A percentile compares a stretch with the other conserved stretches of the same genome.
Evolutionary conservation across 2,113 vertebrate genomes (phyloP).

Genomic region (Macroglossus sobrinus): DNA sequence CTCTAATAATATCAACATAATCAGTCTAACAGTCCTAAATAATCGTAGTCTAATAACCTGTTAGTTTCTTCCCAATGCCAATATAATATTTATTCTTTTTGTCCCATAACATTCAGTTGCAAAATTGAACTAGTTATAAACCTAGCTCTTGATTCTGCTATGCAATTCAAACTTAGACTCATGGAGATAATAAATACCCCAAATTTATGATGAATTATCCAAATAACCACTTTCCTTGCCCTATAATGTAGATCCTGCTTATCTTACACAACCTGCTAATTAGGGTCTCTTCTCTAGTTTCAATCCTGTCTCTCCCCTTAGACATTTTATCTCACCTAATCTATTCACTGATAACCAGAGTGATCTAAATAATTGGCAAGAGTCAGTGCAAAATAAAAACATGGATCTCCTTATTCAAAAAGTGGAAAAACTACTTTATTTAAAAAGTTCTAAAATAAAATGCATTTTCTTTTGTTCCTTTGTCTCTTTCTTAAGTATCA

Average conservation of each 20-base stretch:
- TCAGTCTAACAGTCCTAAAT: background rate
- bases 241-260: background rate
- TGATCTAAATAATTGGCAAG: background rate
- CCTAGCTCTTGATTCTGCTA: background rate
- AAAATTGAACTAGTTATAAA: conserved; percentile 24
- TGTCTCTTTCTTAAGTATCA: background rate
- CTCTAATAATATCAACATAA: conserved; percentile 14
- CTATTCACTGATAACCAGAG: background rate
- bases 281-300: background rate
- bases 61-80: background rate
- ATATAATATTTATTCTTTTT: background rate
- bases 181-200: background rate
- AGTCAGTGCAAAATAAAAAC: background rate
- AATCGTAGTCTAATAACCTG: background rate
- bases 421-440: background rate
- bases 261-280: background rate
- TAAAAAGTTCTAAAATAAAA: background rate
- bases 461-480: background rate
- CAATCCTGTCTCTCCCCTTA: background rate
- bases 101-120: background rate
- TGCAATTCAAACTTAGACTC: background rate
- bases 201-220: conserved; percentile 7
- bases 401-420: background rate
- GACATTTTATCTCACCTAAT: background rate
- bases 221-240: background rate